Base-by-base conservation (phyloP, 2,888 invertebrate species). In the Lithophane leautieri region DNA sequence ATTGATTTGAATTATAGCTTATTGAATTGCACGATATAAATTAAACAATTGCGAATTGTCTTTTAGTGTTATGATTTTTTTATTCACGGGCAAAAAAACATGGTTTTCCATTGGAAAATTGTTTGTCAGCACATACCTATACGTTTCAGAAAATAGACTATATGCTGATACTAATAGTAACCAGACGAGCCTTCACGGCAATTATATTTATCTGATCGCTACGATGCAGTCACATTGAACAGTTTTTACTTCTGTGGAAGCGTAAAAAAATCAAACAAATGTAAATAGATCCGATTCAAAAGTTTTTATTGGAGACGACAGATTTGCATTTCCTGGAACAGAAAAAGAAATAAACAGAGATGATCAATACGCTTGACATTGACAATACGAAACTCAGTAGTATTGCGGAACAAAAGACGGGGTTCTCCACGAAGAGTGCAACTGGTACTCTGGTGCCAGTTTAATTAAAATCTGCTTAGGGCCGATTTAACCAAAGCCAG, bases 321-420 rank as follows among this genome's bases (percentile, higher is more conserved):
- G 70, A 76, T 83, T 71, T 81, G 28, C 61, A 83, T 84, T 83
- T 83, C 82, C 76, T 84, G 22, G 1, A 16, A 60, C 4, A 42
- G n/a, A 61, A 81, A 56, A 81, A 70, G 42, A 65, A 76, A 52
- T 52, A 60, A 75, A 76, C 28, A 9, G 60, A 68, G 66, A 60
- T 60, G 19, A 65, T 73, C 72, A 56, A 40, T 67, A 54, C 56
- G 42, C 11, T 62, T 66, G 67, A 65, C 76, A 65, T 54, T 83
- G 61, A 61, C 25, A 44, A 54, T 52, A 28, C 16, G 6, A 40
- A 71, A 58, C 40, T n/a, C 52, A 79, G 66, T 71, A 47, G 56
- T 69, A 42, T 44, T 40, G 7, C 50, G 22, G 40, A 71, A 73
- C 79, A 83, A 83, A 70, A 50, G 61, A 44, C 22, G 2, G 4